Base-by-base conservation (phyloP, 2,888 invertebrate species). In the Calameuta filiformis region DNA sequence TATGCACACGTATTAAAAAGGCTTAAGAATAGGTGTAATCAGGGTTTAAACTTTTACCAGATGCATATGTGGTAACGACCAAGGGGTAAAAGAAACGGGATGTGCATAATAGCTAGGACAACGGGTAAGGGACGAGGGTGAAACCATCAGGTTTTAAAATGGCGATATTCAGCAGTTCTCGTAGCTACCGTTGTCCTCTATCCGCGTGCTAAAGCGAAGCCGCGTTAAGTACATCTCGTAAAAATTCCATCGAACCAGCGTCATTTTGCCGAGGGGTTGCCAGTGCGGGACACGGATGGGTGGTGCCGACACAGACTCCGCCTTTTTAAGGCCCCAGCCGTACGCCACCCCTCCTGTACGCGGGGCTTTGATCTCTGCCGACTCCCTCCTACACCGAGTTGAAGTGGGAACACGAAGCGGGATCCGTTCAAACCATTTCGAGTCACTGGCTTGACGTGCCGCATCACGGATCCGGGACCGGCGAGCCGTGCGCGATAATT, bases 391-490 rank as follows among this genome's bases (percentile, higher is more conserved):
- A 84, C 84, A 82, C 79, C 85, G 83, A 85, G 85, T 84, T 82
- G 85, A 86, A 83, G 85, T 83, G 83, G 83, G 83, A 91, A 34
- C 89, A 90, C 81, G 91, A 92, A 73, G 92, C 92, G 77, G 87
- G 92, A 84, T 91, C 92, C 75, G 80, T 90, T 92, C 85, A 93
- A 93, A 90, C 92, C 93, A 84, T 92, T 92, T 87, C 88, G 89
- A 90, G 90, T 91, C 88, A 85, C 89, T 88, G 81, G 86, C 89
- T 88, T 87, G 90, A 83, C 71, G 71, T 71, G 71, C 71, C 71
- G 71, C 71, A 71, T 34, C 71, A 71, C 71, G 71, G 71, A 71
- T 33, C 71, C 71, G 71, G 71, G 71, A 71, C 33, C 71, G 33
- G 71, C 9, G 71, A 12, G 71, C 71, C 71, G 71, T 23, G 56